Evolutionary conservation across 2,888 invertebrate species (phyloP).

Genomic region (Tetragnatha montana): DNA sequence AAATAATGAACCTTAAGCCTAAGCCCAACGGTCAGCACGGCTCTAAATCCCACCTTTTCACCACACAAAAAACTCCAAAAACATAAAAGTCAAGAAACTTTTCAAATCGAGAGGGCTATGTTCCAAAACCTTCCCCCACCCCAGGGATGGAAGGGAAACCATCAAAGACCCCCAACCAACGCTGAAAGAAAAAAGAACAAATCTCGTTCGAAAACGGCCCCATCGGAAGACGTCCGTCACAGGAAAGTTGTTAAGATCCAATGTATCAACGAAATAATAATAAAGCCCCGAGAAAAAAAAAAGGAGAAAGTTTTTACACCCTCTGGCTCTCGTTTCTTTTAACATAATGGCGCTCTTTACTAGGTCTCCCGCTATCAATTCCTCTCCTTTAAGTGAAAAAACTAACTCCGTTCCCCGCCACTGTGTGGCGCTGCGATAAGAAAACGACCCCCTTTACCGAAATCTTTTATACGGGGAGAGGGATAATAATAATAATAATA

Average conservation of each 20-base stretch:
- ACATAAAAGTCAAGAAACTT: no score
- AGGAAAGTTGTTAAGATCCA: conserved; percentile 39
- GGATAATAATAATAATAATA: conserved; percentile 28
- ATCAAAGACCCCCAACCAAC: no score
- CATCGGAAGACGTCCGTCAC: conserved; percentile 21
- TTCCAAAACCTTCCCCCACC: no score
- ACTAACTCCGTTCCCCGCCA: conserved; percentile 32
- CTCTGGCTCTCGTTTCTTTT: conserved; percentile 47
- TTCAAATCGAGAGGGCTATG: no score
- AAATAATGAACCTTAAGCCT: no score
- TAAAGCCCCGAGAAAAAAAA: not conserved
- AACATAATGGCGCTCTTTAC: conserved; percentile 50
- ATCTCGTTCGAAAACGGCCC: not conserved
- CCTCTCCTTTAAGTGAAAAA: conserved; percentile 41
- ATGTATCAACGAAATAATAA: conserved; percentile 37
- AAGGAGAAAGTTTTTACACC: conserved; percentile 47
- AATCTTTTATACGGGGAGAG: conserved; percentile 47
- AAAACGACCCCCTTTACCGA: conserved; percentile 28
- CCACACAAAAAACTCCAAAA: no score
- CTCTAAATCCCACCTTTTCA: no score
- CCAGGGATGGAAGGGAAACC: not conserved
- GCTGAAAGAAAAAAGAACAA: not conserved
- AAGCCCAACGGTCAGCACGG: no score
- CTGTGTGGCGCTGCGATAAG: conserved; percentile 50
- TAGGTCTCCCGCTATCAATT: conserved; percentile 23